phyloP scores from a whole-genome alignment of 37 sponge, comb jelly and placozoan species.

The Aplysina aerophoba region DNA sequence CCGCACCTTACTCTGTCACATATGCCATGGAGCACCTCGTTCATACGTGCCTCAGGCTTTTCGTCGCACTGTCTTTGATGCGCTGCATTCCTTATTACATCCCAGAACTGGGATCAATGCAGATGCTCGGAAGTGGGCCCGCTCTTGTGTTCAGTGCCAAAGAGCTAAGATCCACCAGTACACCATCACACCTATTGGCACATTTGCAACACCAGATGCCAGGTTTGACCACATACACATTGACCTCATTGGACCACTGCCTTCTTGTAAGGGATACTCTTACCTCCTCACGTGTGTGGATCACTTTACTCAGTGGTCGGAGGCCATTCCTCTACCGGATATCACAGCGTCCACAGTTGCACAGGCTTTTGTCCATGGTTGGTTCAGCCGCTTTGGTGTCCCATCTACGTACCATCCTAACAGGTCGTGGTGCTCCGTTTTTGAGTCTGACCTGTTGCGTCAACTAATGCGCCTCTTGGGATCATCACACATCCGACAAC shows the following conservation, averaged over 20 bases:
- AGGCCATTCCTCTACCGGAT: too few relatives aligned
- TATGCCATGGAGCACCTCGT: conserved; percentile 26
- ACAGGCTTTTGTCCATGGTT: too few relatives aligned
- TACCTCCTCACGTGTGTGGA: too few relatives aligned
- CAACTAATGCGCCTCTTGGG: too few relatives aligned
- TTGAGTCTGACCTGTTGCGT: too few relatives aligned
- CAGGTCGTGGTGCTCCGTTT: too few relatives aligned
- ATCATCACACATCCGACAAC: too few relatives aligned
- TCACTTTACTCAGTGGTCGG: too few relatives aligned
- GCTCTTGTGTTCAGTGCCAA: conserved; percentile 52
- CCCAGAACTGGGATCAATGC: conserved; percentile 48
- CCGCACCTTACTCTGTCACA: conserved; percentile 23
- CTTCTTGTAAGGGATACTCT: conserved; percentile 39
- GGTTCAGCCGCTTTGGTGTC: too few relatives aligned
- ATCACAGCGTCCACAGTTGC: too few relatives aligned
- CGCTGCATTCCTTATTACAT: conserved; percentile 45
- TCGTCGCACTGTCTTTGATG: conserved; percentile 29
- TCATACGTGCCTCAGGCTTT: conserved; percentile 37
- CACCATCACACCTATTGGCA: conserved; percentile 34
- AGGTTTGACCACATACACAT: conserved; percentile 54
- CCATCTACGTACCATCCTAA: too few relatives aligned
- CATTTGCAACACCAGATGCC: conserved; percentile 44
- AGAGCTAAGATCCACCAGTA: conserved; percentile 49
- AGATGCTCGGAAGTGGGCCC: conserved; percentile 37
- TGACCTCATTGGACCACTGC: conserved; percentile 64